Base-by-base conservation (phyloP, 2,888 invertebrate genomes). In the Oxyteleia sp. region DNA sequence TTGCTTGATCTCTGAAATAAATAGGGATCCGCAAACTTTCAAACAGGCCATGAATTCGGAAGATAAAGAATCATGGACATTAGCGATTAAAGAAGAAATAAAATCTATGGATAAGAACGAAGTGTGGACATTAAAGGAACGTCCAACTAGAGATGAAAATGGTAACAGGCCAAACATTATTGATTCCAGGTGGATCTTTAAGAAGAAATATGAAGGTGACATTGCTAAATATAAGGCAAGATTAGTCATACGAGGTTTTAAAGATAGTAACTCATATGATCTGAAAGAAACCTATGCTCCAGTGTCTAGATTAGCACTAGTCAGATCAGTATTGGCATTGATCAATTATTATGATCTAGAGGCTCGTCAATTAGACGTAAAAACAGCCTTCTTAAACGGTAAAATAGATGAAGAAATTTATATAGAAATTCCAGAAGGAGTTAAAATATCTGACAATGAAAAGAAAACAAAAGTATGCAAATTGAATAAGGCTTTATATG, bases 151-250 rank as follows among this genome's bases (percentile, higher is more conserved):
- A 8, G 53, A 51, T 16, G 53, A 23, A 11, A 23, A n/a, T 4
- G 66, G 53, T 5, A 51, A 16, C 41, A 10, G 18, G 29, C 68
- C 53, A 13, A 64, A 64, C 13, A 49, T 49, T 8, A 51, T 64
- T 16, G 84, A 84, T 13, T 84, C 80, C 1, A 83, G 32, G 51
- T 84, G 84, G 83, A 74, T 86, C 4, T 84, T 85, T 15, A 81
- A 81, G 75, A 55, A 41, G 43, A 84, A 85, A 64, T 15, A 20
- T 7, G 61, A 55, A 20, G 18, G 38, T 10, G 51, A 49, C 8
- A n/a, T 29, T 10, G 66, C 7, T 3, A 57, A 23, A 32, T 80
- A 29, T 38, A 45, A 68, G 51, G 49, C 69, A n/a, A 23, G 69
- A 69, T 20, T 83, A 5, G 85, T 85, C 0, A 76, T 57, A 10